Evolutionary conservation across 2,888 invertebrate species (phyloP).

Genomic region (Pterobdella sp.): DNA sequence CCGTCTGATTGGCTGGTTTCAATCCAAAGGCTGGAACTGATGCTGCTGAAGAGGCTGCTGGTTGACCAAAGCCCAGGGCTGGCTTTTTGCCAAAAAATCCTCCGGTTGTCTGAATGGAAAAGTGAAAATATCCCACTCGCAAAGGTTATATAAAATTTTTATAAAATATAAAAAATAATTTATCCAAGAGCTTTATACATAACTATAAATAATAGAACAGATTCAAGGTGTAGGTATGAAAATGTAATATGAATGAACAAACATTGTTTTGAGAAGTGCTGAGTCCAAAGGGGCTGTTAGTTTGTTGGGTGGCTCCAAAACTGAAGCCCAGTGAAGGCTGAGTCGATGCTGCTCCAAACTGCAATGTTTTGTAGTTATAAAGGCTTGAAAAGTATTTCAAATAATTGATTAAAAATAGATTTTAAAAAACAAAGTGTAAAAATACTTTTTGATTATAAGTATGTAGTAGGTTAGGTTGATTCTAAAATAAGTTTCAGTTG

Average conservation of each 20-base stretch:
- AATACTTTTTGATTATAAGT: too few relatives aligned
- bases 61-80: slow-evolving; percentile 33
- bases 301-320: slow-evolving; percentile 25
- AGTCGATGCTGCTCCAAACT: slow-evolving; percentile 32
- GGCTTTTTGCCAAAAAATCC: slow-evolving; percentile 52
- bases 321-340: slow-evolving; percentile 18
- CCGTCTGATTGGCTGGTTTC: slow-evolving; percentile 19
- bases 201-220: too few relatives aligned
- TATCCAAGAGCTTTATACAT: too few relatives aligned
- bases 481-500: too few relatives aligned
- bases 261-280: background rate
- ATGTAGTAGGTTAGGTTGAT: too few relatives aligned
- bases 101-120: slow-evolving; percentile 31
- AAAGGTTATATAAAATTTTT: background rate
- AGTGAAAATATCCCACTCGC: background rate
- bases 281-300: slow-evolving; percentile 35
- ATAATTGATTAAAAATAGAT: too few relatives aligned
- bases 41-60: slow-evolving; percentile 24
- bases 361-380: background rate
- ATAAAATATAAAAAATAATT: too few relatives aligned
- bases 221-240: too few relatives aligned
- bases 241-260: too few relatives aligned
- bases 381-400: too few relatives aligned
- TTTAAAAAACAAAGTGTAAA: too few relatives aligned
- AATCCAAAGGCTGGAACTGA: slow-evolving; percentile 31